A percentile compares a stretch with the other conserved stretches of the same genome.
Evolutionary conservation across 2,113 vertebrate genomes (phyloP).

Genomic region (Sclerurus mexicanus): DNA sequence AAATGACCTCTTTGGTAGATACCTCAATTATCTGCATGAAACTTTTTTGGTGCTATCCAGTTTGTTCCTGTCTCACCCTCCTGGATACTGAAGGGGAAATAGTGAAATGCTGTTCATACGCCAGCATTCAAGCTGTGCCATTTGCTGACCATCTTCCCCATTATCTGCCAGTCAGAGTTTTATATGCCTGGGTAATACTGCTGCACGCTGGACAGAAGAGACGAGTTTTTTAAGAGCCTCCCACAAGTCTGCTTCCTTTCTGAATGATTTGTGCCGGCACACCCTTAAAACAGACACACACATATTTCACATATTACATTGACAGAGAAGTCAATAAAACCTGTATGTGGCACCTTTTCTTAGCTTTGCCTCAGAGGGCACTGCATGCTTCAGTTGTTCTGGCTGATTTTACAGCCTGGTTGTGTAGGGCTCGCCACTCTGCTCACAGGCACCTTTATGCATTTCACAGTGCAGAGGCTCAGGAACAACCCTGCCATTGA

Average conservation of each 20-base stretch:
- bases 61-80: neutral
- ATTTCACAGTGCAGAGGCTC: neutral
- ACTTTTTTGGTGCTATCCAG: neutral
- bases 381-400: neutral
- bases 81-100: neutral
- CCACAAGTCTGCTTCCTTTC: neutral
- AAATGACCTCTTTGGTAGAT: neutral
- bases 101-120: neutral
- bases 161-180: neutral
- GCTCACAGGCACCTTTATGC: neutral
- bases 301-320: no score
- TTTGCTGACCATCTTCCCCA: neutral
- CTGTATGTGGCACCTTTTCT: neutral
- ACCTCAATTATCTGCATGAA: neutral
- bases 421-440: neutral
- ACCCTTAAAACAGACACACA: neutral
- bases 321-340: neutral
- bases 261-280: neutral
- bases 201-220: neutral
- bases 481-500: neutral
- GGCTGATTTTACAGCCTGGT: neutral
- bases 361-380: neutral
- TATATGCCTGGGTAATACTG: neutral
- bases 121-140: neutral
- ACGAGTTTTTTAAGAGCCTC: neutral